Percentiles rank a stretch among this genome's conserved stretches.
Evolutionary conservation across 2,797 vertebrate genomes (phyloP).

Genomic region (Peromyscus melanophrys): DNA sequence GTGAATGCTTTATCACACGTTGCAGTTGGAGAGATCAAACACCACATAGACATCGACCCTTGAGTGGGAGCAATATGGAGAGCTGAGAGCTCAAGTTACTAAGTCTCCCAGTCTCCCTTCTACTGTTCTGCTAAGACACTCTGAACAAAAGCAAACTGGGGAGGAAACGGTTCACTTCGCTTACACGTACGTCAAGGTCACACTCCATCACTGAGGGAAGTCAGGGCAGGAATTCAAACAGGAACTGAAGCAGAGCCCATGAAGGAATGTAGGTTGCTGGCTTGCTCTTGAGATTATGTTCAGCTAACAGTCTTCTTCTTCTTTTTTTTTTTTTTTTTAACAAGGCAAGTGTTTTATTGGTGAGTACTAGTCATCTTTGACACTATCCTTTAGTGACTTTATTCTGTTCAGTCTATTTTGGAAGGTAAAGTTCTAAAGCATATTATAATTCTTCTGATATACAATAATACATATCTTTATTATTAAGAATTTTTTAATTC

Average conservation of each 20-base stretch:
- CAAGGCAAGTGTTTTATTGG: no score
- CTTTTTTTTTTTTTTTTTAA: no score
- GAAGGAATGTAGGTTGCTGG: background rate
- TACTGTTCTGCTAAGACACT: background rate
- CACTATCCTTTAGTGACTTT: no score
- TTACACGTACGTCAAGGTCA: background rate
- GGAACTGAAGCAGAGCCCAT: background rate
- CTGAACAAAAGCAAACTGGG: background rate
- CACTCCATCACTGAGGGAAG: background rate
- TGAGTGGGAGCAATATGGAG: background rate
- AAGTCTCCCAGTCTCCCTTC: background rate
- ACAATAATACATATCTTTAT: no score
- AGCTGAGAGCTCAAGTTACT: no score
- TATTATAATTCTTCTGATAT: no score
- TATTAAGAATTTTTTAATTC: no score
- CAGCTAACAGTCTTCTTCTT: background rate
- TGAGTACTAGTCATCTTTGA: no score
- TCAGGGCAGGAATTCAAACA: background rate
- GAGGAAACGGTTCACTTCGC: background rate
- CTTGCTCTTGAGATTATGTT: background rate
- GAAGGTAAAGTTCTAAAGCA: no score
- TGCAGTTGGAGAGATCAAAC: background rate
- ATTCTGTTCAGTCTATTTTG: no score
- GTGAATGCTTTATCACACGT: accelerated
- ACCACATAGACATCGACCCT: accelerated